A percentile compares a stretch with the other conserved stretches of the same genome.
Evolutionary conservation across 2,888 invertebrate species (phyloP).

Genomic region (Sinotaia quadrata): DNA sequence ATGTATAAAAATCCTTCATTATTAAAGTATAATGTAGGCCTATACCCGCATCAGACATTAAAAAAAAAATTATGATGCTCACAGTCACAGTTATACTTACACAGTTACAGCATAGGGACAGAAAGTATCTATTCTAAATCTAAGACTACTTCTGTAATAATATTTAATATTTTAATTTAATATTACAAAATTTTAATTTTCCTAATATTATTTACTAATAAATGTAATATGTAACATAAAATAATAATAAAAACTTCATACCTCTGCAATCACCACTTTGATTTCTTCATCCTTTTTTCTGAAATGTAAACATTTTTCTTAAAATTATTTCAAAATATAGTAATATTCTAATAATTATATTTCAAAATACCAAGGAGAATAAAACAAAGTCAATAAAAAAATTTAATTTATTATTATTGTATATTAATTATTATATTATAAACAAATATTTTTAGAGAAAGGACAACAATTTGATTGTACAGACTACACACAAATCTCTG

Average conservation of each 20-base stretch:
- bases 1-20: too few species aligned
- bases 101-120: neutral
- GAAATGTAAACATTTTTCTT: constrained; percentile 29
- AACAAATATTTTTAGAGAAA: too few species aligned
- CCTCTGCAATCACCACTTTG: constrained; percentile 41
- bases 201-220: neutral
- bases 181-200: neutral
- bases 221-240: neutral
- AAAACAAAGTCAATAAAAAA: neutral
- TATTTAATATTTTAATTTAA: too few species aligned
- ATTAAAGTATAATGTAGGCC: too few species aligned
- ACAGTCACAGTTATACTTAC: neutral
- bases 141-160: too few species aligned
- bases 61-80: too few species aligned
- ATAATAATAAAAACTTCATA: constrained; percentile 5
- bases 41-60: too few species aligned
- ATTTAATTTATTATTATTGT: neutral
- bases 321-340: neutral
- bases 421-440: too few species aligned
- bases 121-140: neutral
- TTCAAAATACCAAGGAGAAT: neutral
- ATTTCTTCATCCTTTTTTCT: constrained; percentile 45
- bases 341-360: neutral
- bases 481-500: too few species aligned
- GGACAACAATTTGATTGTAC: too few species aligned